These are phyloP conservation scores for Hartigia nigra DNA, from an alignment of 2,888 invertebrate species.

Conservation along the genomic window DNA sequence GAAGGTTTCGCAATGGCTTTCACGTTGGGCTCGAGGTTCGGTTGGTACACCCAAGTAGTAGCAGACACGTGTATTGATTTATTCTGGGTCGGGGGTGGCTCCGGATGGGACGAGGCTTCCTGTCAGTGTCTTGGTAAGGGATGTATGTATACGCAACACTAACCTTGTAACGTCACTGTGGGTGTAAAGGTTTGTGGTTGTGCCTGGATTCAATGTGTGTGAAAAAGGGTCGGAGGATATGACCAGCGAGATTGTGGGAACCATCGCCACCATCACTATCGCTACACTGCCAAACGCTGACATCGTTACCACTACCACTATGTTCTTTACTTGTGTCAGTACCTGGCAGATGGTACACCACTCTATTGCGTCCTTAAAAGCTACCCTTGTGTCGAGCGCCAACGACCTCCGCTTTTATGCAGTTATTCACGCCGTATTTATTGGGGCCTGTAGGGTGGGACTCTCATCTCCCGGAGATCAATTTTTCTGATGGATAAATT, in stretches of 20 bases:
- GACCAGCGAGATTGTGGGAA: slow-evolving; percentile 39
- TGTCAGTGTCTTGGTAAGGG: not conserved
- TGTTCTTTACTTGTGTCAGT: slow-evolving; percentile 13
- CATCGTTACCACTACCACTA: not conserved
- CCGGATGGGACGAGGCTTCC: slow-evolving; percentile 7
- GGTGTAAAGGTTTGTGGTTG: not conserved
- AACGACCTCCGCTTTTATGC: not conserved
- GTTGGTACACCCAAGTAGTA: slow-evolving; percentile 51
- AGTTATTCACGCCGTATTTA: not conserved
- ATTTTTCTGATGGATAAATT: not conserved
- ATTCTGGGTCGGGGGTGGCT: slow-evolving; percentile 53
- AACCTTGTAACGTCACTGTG: not conserved
- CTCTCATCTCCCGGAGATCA: not conserved
- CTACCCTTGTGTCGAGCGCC: not conserved
- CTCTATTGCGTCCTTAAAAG: not conserved
- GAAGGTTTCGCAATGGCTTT: slow-evolving; percentile 29
- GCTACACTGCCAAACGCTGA: not conserved
- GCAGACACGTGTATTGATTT: slow-evolving; percentile 67
- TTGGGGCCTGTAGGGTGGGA: not conserved
- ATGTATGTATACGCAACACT: not conserved
- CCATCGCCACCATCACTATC: slow-evolving; percentile 19
- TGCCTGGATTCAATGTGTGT: not conserved
- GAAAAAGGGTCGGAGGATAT: not conserved
- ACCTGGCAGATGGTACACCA: slow-evolving; percentile 49
- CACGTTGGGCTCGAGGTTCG: slow-evolving; percentile 45